Evolutionary conservation across 2,888 invertebrate genomes (phyloP).

Genomic region (Pherbina coryleti): DNA sequence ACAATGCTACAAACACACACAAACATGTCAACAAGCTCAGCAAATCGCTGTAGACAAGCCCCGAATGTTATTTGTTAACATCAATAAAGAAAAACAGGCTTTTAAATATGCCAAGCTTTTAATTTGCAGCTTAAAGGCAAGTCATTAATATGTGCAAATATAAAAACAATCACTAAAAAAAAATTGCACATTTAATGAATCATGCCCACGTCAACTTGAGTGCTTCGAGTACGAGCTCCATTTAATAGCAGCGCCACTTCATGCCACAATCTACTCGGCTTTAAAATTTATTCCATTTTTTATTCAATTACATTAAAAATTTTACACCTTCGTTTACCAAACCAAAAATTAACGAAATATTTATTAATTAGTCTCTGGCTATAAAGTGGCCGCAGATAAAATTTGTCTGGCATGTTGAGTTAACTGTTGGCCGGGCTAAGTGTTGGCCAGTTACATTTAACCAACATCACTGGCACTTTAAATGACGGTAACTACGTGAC

Average conservation of each 20-base stretch:
- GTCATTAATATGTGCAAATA: not conserved
- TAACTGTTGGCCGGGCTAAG: not conserved
- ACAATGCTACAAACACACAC: conserved; percentile 5
- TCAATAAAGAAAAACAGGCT: conserved; percentile 6
- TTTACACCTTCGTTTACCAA: conserved; percentile 41
- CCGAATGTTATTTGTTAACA: conserved; percentile 18
- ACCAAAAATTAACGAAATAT: not conserved
- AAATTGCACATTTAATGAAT: not conserved
- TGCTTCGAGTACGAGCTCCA: not conserved
- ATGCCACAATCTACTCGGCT: not conserved
- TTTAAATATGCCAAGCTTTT: not conserved
- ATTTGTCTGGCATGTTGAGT: not conserved
- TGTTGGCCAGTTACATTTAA: not conserved
- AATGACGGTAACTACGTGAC: conserved; percentile 1
- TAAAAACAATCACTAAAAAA: not conserved
- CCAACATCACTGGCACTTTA: conserved; percentile 10
- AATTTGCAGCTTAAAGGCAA: conserved; percentile 10
- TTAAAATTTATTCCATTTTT: conserved; percentile 45
- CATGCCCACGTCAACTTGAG: not conserved
- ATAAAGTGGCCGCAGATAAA: conserved; percentile 14
- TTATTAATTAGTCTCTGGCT: conserved; percentile 27
- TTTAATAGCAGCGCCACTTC: not conserved
- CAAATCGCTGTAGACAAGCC: conserved; percentile 19
- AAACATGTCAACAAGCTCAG: conserved; percentile 43
- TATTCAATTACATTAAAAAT: conserved; percentile 47